Evolutionary conservation across 2,797 vertebrate genomes (phyloP).

Genomic region (Sarcoramphus papa): DNA sequence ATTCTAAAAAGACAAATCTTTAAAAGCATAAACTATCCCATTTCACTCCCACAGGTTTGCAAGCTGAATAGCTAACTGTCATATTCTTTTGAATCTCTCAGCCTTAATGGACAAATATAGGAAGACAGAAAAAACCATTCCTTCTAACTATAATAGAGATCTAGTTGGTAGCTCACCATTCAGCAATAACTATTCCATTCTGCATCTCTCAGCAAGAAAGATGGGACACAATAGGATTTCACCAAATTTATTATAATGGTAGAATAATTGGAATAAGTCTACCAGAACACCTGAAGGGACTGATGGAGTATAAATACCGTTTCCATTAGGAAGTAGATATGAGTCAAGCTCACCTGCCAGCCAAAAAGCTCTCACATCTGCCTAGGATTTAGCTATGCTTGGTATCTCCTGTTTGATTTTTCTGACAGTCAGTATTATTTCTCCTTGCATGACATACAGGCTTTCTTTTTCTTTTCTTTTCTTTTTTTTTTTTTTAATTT

Average conservation of each 20-base stretch:
- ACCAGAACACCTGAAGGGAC: conserved; percentile 5
- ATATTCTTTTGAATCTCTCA: neutral
- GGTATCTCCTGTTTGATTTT: neutral
- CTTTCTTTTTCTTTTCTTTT: neutral
- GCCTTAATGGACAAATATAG: neutral
- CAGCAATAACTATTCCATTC: neutral
- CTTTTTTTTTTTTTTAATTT: neutral
- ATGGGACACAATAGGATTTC: neutral
- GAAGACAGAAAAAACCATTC: neutral
- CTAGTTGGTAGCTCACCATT: neutral
- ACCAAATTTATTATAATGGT: conserved; percentile 15
- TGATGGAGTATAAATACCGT: neutral
- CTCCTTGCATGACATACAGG: neutral
- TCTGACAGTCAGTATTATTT: neutral
- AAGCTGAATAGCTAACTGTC: neutral
- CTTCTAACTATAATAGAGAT: neutral
- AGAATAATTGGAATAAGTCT: conserved; percentile 20
- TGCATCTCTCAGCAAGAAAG: neutral
- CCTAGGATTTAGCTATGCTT: neutral
- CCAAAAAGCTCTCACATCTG: neutral
- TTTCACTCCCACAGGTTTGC: neutral
- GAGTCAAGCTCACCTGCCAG: conserved; percentile 8
- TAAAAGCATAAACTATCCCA: neutral
- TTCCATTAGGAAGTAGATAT: neutral
- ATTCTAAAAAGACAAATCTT: neutral